Evolutionary conservation across 1,140 invertebrate species (phyloP).

Genomic region (Sitophilus oryzae): DNA sequence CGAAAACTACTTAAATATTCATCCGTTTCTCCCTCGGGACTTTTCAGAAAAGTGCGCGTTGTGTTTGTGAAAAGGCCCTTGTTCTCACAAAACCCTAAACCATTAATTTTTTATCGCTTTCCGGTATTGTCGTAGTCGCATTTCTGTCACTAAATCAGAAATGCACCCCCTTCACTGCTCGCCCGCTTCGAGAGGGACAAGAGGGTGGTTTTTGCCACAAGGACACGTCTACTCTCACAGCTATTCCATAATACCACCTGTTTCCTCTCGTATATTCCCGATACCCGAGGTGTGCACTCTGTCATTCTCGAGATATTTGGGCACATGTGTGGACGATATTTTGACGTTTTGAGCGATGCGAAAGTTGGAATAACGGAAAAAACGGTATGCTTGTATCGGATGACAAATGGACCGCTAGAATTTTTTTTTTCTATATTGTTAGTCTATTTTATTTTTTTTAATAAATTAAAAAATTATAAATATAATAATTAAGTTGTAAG

Average conservation of each 20-base stretch:
- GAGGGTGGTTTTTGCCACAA: not conserved
- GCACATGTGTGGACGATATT: not conserved
- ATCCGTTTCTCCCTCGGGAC: not conserved
- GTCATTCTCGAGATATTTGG: not conserved
- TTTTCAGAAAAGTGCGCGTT: conserved; percentile 11
- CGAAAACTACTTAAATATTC: conserved; percentile 8
- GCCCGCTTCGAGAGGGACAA: not conserved
- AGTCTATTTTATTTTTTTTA: too few species aligned
- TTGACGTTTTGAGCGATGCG: not conserved
- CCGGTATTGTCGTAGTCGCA: conserved; percentile 15
- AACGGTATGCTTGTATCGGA: too few species aligned
- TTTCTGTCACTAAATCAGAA: conserved; percentile 15
- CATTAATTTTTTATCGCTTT: conserved; percentile 26
- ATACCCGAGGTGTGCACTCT: not conserved
- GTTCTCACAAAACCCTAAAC: conserved; percentile 21
- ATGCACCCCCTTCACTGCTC: conserved; percentile 15
- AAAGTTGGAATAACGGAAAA: not conserved
- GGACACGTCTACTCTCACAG: not conserved
- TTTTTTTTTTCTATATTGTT: too few species aligned
- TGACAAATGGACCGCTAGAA: too few species aligned
- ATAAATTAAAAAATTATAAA: too few species aligned
- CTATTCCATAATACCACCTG: not conserved
- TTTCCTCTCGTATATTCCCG: not conserved
- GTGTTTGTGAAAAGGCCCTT: conserved; percentile 19
- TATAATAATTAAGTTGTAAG: too few species aligned